A percentile compares a stretch with the other conserved stretches of the same genome.
phyloP scores from a whole-genome alignment of 2,113 vertebrate genomes.

The Eurystomus gularis region DNA sequence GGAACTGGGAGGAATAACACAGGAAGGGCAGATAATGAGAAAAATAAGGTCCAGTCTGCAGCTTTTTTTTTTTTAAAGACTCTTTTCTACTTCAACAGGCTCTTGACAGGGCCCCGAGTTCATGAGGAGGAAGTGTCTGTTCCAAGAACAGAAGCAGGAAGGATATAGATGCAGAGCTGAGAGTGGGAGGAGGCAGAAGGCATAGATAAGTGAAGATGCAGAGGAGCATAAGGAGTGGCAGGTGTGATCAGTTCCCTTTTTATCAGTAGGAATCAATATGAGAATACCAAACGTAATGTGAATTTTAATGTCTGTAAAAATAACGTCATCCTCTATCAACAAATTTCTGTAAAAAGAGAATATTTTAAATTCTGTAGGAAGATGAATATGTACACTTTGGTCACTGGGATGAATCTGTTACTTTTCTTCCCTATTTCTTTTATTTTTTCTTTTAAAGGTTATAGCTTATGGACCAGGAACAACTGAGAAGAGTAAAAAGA shows the following conservation, averaged over 20 bases:
- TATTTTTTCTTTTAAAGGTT: slow-evolving; percentile 66
- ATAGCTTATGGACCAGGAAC: slow-evolving; percentile 81
- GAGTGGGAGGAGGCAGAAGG: slow-evolving; percentile 61
- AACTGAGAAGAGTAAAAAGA: slow-evolving; percentile 58
- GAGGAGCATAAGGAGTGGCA: slow-evolving; percentile 59
- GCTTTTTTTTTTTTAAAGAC: neutral
- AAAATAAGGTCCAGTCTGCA: neutral
- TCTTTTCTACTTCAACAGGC: neutral
- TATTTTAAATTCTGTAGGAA: neutral
- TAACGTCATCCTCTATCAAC: neutral
- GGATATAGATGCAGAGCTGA: slow-evolving; percentile 23
- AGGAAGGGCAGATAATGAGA: neutral
- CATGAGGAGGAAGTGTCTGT: slow-evolving; percentile 31
- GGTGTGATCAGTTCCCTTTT: slow-evolving; percentile 59
- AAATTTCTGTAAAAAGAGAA: slow-evolving; percentile 10
- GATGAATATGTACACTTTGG: neutral
- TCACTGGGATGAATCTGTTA: neutral
- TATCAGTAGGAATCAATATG: slow-evolving; percentile 53
- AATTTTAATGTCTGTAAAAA: slow-evolving; percentile 54
- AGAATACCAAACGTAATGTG: slow-evolving; percentile 39
- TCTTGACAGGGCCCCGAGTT: slow-evolving; percentile 20
- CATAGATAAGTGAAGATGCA: slow-evolving; percentile 37
- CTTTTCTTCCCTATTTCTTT: neutral
- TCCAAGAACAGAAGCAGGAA: slow-evolving; percentile 46
- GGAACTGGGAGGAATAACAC: neutral